Conservation (phyloP, 2,113 vertebrate species). For the Rhipidura dahli region DNA sequence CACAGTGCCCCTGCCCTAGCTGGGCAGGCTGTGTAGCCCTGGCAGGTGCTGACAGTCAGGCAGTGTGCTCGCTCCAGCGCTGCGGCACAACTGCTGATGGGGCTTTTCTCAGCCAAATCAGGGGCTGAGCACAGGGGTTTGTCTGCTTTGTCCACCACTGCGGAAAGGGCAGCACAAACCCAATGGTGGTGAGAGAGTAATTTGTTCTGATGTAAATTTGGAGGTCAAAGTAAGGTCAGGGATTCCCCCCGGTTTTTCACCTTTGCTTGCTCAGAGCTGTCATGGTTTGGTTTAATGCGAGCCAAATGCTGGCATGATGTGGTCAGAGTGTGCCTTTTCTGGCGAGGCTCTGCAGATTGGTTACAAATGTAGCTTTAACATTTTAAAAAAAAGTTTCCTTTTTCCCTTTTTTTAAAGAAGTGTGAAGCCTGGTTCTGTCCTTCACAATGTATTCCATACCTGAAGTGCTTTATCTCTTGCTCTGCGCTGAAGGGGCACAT, state of each 20-base stretch:
- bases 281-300: background rate
- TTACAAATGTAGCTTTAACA: background rate
- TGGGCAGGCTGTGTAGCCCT: background rate
- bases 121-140: background rate
- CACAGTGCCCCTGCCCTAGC: background rate
- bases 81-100: background rate
- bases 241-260: background rate
- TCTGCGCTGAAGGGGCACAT: background rate
- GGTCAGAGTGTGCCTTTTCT: background rate
- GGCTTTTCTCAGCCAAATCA: background rate
- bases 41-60: background rate
- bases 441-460: background rate
- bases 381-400: background rate
- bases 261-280: background rate
- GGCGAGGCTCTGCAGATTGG: background rate
- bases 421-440: background rate
- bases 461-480: background rate
- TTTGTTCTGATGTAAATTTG: background rate
- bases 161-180: background rate
- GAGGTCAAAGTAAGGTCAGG: background rate
- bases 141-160: background rate
- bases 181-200: background rate
- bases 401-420: background rate
- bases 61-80: rapidly evolving
- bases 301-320: rapidly evolving